Base-by-base conservation (phyloP, 1,140 invertebrate species). In the Andricus grossulariae region DNA sequence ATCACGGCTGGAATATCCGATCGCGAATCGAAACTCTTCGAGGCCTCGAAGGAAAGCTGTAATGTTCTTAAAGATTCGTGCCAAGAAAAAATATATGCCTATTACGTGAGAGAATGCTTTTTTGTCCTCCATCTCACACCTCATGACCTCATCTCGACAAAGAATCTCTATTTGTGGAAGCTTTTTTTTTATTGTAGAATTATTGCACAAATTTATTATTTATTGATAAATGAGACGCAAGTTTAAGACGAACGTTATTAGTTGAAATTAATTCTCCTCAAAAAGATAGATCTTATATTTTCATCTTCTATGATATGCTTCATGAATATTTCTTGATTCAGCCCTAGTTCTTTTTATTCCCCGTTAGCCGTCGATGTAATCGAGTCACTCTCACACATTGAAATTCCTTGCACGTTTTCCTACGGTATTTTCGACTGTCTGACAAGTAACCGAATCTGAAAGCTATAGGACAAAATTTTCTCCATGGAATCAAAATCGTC, bases 1-100 rank as follows among this genome's bases (percentile, higher is more conserved):
- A 86, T 87, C 83, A 83, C 83, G 80, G 82, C 25, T 77, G 72
- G 86, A 86, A 87, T 87, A 85, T 85, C 81, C 79, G 74, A 82
- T 85, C 84, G 83, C 80, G 80, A 82, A 73, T 80, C 55, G 70
- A 72, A 79, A 77, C 76, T 57, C 55, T 50, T 70, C 52, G 25
- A 75, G 50, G 72, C 71, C 73, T 74, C 70, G 72, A 72, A 54
- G 73, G 71, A 54, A 60, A 72, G 57, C 72, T 18, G 72, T 71
- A 72, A 72, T 45, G 52, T 19, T 52, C 32, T 73, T 25, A 51
- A 54, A 51, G 72, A 73, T 54, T 51, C 49, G 49, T 54, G 72
- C 25, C 50, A 54, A 73, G 72, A 73, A 52, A 73, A 54, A 66
- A 66, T 45, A 66, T 66, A 25, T 25, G 21, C 55, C 21, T 45